Evolutionary conservation across 2,888 invertebrate species (phyloP), one percentile per base, ranked within the genome.

Genomic region (Meta bourneti): DNA sequence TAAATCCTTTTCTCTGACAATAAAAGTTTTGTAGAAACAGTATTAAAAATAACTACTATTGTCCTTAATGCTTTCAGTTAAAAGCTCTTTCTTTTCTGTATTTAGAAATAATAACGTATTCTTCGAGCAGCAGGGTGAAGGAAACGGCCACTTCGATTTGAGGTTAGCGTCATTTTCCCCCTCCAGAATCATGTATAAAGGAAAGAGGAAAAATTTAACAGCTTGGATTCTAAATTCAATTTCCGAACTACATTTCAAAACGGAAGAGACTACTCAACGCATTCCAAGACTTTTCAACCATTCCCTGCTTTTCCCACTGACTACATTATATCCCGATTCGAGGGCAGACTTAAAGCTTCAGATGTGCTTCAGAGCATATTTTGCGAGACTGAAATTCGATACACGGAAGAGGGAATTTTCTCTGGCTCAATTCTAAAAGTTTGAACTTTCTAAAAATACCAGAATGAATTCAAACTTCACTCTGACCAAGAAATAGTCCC

Each of bases 191-290:
- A 48, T n/a, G 48, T 34, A 20, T 19, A 20, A 69, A 70, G 54
- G 72, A 54, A 54, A 52, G 34, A 74, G 20, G 77, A 77, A 85
- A 75, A 85, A 85, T 85, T 77, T 77, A 85, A 85, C 85, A 77
- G 75, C 75, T 74, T 77, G 69, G 77, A 77, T 75, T 85, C 85
- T 85, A 86, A 78, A 79, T 79, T 86, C 86, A 86, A 79, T 86
- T 86, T 86, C 86, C 86, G 86, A 86, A 79, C 78, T 72, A 49
- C 86, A 70, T 86, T 86, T 71, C 20, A 49, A 70, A 70, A 48
- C 86, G 86, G 86, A 78, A 86, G 78, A 78, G 52, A 69, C 51
- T 52, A 71, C 79, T 86, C 71, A 20, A 51, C 8, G 61, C 69
- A 79, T 79, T 78, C 48, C 52, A 51, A 51, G 49, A 72, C 49